Evolutionary conservation across 2,113 vertebrate species (phyloP), one percentile per base, ranked within the genome.

Genomic region (Silurus glanis): DNA sequence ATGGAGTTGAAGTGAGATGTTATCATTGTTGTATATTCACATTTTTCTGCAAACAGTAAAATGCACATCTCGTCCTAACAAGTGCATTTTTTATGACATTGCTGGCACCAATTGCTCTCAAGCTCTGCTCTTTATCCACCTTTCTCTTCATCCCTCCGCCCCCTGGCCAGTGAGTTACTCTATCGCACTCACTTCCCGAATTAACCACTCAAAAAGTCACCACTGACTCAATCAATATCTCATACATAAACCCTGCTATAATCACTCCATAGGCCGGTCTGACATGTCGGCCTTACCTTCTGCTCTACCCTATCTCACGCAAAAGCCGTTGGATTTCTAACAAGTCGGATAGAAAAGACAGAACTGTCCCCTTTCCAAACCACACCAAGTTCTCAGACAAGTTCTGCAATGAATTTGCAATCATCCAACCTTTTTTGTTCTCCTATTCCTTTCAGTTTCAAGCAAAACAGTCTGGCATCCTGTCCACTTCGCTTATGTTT

Each of bases 161-260:
- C 91, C 91, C 90, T 91, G 91, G 93, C 94, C 92, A 93, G 92
- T 91, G 93, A 94, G 94, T 95, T 95, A 94, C 94, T 95, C 93
- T 95, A 95, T 95, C 91, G 92, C 94, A 91, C 94, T 95, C 94
- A 95, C 94, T 95, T 96, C 95, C 95, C 93, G 92, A 96, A 95
- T 96, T 95, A 96, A 95, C 94, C 95, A 95, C 95, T 96, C 94
- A 96, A 95, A 94, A 96, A 95, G 95, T 96, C 95, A 95, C 95
- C 95, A 95, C 94, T 92, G 94, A 95, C 94, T 94, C 94, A 95
- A 95, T 96, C 95, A 95, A 96, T 96, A 96, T 92, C 95, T 96
- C 95, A 96, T 96, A 95, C 95, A 96, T 96, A 96, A 96, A 95
- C 94, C 94, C 94, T 92, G 93, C 94, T 95, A 94, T 95, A 95